A percentile compares a stretch with the other conserved stretches of the same genome.
Conservation (phyloP, 1,140 invertebrate species). For the Apis laboriosa region DNA sequence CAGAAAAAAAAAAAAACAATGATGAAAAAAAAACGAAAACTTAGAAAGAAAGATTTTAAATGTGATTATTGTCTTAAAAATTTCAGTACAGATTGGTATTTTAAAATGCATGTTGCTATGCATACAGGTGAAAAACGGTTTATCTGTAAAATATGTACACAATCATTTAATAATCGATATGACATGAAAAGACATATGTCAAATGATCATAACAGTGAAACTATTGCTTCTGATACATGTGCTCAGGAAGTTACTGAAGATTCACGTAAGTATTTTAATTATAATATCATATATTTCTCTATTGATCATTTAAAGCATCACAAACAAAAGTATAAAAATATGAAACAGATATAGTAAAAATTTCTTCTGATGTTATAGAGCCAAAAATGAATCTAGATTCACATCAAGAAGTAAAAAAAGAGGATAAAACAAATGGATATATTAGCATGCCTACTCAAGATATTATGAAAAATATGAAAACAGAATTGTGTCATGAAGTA, state of each 20-base stretch:
- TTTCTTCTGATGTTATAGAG: neutral
- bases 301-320: constrained; percentile 33
- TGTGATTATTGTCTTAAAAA: constrained; percentile 75
- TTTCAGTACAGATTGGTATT: constrained; percentile 77
- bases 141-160: constrained; percentile 70
- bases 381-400: neutral
- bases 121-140: constrained; percentile 72
- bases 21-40: constrained; percentile 48
- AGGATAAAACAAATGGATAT: constrained; percentile 21
- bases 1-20: constrained; percentile 10
- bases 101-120: constrained; percentile 74
- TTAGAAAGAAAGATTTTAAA: constrained; percentile 66
- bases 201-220: constrained; percentile 64
- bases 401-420: neutral
- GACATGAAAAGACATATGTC: constrained; percentile 73
- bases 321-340: constrained; percentile 31
- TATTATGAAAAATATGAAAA: neutral
- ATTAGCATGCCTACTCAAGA: neutral
- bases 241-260: neutral
- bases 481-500: neutral
- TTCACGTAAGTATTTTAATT: constrained; percentile 45
- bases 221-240: constrained; percentile 53
- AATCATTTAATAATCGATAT: constrained; percentile 68
- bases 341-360: neutral
- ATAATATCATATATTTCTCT: constrained; percentile 4